Conservation (phyloP, 2,888 invertebrate genomes). For the Acronicta aceris region DNA sequence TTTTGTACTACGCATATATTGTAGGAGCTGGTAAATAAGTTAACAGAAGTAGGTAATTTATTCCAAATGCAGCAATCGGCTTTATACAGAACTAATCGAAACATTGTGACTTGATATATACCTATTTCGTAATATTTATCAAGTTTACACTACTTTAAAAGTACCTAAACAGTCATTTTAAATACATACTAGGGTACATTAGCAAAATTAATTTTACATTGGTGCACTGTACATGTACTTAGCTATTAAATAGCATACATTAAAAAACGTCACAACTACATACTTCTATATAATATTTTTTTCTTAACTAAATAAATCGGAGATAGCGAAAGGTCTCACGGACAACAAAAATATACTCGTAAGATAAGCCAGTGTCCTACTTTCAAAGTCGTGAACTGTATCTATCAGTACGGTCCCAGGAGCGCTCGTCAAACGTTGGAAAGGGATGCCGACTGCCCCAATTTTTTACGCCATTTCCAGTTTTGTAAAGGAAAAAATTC, state of each 20-base stretch:
- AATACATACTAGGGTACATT: not conserved
- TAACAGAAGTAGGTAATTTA: slow-evolving; percentile 29
- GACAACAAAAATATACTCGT: slow-evolving; percentile 39
- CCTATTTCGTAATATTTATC: not conserved
- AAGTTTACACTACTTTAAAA: not conserved
- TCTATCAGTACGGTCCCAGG: slow-evolving; percentile 49
- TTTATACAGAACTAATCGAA: slow-evolving; percentile 18
- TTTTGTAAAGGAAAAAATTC: slow-evolving; percentile 35
- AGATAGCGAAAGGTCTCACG: slow-evolving; percentile 41
- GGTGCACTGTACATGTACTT: too few relatives aligned
- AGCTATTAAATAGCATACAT: not conserved
- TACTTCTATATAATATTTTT: slow-evolving; percentile 51
- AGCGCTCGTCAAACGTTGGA: slow-evolving; percentile 50
- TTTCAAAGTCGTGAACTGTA: slow-evolving; percentile 52
- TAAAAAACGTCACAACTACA: slow-evolving; percentile 35
- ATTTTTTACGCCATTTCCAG: slow-evolving; percentile 54
- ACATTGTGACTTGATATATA: slow-evolving; percentile 7
- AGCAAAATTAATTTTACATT: not conserved
- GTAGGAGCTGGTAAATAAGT: slow-evolving; percentile 31
- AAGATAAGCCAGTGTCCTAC: slow-evolving; percentile 52
- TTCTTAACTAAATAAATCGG: slow-evolving; percentile 48
- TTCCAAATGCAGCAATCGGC: slow-evolving; percentile 10
- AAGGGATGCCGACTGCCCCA: slow-evolving; percentile 41
- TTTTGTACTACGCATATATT: slow-evolving; percentile 38
- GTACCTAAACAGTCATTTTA: not conserved